Evolutionary conservation across 1,140 invertebrate species (phyloP), one percentile per base, ranked within the genome.

Genomic region (Leptinotarsa undecemlineata): DNA sequence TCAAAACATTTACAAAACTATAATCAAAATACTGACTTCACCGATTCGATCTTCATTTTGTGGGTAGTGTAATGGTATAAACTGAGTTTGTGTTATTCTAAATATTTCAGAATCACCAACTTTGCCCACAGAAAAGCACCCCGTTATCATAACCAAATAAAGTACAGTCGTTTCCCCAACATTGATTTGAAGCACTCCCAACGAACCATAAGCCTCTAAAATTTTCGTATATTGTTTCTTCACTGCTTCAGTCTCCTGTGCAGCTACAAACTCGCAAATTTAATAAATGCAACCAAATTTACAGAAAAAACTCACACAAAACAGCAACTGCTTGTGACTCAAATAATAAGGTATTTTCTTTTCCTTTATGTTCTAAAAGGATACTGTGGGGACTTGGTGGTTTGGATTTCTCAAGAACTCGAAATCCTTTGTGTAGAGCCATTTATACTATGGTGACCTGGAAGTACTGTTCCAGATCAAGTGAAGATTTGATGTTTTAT

Each of bases 81-180:
- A 96, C 80, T 92, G 90, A 1, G 95, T 95, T 83, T 96, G 94
- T 0, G 95, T 98, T 61, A 99, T 94, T 77, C 95, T 90, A 85
- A 98, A 98, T 23, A 98, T 92, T 88, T 99, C 97, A 5, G 93
- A 92, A 79, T 98, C 95, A 17, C 90, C 90, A 64, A 99, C 93
- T 88, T 98, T 98, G 14, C 96, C 97, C 74, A 98, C 92, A 3
- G 96, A 98, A 76, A 96, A 92, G 85, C 96, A 98, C 8, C 96
- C 95, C 6, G 94, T 97, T n/a, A 98, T 93, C 78, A 98, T 89
- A 4, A 98, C 95, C 63, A 98, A 88, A 82, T 95, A 98, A 33
- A 96, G 87, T 47, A 96, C 85, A 42, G 91, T 92, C 78, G 90
- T 91, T 83, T 97, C 94, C 71, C 95, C 95, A 76, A 92, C 90